Percentiles rank a stretch among this genome's conserved stretches.
Conservation (phyloP, 2,797 vertebrate species). For the Sebastes reedi region DNA sequence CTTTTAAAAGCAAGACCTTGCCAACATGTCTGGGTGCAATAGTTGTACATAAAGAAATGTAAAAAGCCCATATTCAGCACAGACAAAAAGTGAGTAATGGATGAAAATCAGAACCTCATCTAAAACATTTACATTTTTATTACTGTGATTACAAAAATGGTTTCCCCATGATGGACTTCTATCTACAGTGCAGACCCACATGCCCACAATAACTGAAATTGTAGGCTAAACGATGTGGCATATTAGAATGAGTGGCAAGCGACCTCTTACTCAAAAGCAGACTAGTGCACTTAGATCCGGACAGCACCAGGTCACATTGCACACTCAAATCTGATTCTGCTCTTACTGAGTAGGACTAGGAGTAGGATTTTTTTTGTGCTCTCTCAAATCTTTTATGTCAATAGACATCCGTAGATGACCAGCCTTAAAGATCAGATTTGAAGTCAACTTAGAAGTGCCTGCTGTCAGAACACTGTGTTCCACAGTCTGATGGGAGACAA, state of each 20-base stretch:
- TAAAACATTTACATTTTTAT: not conserved
- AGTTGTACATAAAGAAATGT: not conserved
- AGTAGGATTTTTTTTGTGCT: not conserved
- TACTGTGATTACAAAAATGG: not conserved
- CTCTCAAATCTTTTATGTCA: not conserved
- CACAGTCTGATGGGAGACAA: constrained; percentile 5
- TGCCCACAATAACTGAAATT: not conserved
- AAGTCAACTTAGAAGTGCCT: constrained; percentile 33
- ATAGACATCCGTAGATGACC: not conserved
- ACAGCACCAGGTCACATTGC: not conserved
- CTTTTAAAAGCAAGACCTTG: not conserved
- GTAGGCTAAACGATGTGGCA: not conserved
- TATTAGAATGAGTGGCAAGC: not conserved
- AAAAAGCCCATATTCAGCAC: not conserved
- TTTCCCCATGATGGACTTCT: not conserved
- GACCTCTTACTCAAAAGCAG: not conserved
- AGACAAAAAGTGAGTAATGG: not conserved
- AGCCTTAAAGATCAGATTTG: constrained; percentile 21
- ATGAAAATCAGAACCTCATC: not conserved
- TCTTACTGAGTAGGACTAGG: not conserved
- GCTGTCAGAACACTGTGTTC: constrained; percentile 16
- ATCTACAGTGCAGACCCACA: not conserved
- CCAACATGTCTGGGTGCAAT: not conserved
- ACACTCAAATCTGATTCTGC: not conserved
- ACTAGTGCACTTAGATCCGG: not conserved